Conservation (phyloP, 1,140 invertebrate genomes). For the Phortica variegata region DNA sequence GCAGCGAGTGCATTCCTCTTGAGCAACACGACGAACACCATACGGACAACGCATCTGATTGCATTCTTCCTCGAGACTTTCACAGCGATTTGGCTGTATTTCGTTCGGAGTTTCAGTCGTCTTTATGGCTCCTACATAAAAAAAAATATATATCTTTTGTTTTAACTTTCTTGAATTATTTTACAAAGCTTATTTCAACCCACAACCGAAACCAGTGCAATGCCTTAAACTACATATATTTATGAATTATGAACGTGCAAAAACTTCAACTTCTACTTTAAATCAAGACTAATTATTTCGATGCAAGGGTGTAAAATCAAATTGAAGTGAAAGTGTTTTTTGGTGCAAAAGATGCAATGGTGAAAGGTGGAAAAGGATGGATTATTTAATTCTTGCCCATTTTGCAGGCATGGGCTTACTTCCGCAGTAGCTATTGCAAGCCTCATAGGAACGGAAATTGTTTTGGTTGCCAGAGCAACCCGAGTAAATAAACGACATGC, state of each 20-base stretch:
- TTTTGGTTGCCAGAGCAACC: slow-evolving; percentile 81
- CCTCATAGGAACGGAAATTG: slow-evolving; percentile 73
- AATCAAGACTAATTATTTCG: no score
- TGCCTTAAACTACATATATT: slow-evolving; percentile 1
- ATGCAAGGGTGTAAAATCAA: no score
- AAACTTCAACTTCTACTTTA: slow-evolving; percentile 15
- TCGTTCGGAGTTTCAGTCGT: no score
- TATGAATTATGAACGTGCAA: slow-evolving; percentile 37
- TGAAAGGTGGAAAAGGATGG: slow-evolving; percentile 1
- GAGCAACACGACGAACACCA: slow-evolving; percentile 71
- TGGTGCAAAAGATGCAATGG: slow-evolving; percentile 19
- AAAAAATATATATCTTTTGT: no score
- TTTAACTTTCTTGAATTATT: no score
- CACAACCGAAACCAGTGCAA: slow-evolving; percentile 24
- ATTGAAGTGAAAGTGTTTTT: slow-evolving; percentile 16
- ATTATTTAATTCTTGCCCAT: slow-evolving; percentile 1
- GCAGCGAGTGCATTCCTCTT: slow-evolving; percentile 71
- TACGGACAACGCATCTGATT: slow-evolving; percentile 68
- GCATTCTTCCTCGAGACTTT: slow-evolving; percentile 63
- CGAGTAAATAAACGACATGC: slow-evolving; percentile 76
- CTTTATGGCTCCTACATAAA: no score
- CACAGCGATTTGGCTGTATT: slow-evolving; percentile 58
- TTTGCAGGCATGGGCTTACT: slow-evolving; percentile 50
- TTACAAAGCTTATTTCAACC: no score
- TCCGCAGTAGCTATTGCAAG: slow-evolving; percentile 66